phyloP scores from a whole-genome alignment of 2,797 vertebrate species.

The Argentina silus region DNA sequence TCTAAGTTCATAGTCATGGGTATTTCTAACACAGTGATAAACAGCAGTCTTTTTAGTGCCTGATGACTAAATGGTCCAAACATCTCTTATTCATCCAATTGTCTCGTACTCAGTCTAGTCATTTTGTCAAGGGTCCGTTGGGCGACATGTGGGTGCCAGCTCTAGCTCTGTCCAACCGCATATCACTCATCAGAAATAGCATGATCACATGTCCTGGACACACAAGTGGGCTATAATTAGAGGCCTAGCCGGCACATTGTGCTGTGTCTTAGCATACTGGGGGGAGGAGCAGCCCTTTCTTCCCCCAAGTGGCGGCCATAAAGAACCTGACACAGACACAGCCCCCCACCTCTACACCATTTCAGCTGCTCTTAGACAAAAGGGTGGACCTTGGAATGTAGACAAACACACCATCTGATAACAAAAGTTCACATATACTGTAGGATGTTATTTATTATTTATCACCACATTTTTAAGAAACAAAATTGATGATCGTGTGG shows the following conservation, averaged over 20 bases:
- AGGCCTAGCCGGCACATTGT: conserved; percentile 46
- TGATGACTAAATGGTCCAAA: conserved; percentile 43
- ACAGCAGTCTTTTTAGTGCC: conserved; percentile 37
- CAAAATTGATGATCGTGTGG: too few relatives aligned
- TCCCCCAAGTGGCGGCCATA: background rate
- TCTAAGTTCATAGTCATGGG: conserved; percentile 14
- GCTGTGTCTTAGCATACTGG: conserved; percentile 50
- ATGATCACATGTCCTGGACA: conserved; percentile 75
- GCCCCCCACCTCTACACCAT: background rate
- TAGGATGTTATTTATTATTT: background rate
- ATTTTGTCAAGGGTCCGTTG: conserved; percentile 69
- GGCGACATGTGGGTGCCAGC: conserved; percentile 72
- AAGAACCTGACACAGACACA: background rate
- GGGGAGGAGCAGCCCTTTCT: conserved; percentile 20
- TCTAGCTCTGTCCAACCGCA: conserved; percentile 68
- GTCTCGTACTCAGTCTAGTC: conserved; percentile 55
- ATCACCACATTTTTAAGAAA: too few relatives aligned
- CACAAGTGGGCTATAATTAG: conserved; percentile 77
- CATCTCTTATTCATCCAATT: conserved; percentile 46
- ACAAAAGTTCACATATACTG: background rate
- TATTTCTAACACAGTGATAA: conserved; percentile 46
- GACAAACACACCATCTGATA: too few relatives aligned
- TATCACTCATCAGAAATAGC: conserved; percentile 79
- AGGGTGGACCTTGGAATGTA: background rate
- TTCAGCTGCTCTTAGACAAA: background rate